Conservation (phyloP, 53 echinoderm and acorn worm species). For the Hippasteria phrygiana region DNA sequence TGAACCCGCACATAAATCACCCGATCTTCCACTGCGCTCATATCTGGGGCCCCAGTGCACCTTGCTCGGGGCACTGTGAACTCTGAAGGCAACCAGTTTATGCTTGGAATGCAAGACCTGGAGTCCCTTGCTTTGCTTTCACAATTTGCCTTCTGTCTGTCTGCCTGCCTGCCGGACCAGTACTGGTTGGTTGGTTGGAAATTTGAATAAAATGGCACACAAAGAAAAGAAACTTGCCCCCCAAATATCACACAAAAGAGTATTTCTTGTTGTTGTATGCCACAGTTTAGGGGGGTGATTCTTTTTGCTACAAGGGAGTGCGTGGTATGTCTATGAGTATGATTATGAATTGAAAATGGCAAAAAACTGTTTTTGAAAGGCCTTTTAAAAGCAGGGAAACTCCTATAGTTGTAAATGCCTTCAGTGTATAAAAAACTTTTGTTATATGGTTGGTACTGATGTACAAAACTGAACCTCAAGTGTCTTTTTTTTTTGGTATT, state of each 20-base stretch:
- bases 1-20: slow-evolving; percentile 58
- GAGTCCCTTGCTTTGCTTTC: neutral
- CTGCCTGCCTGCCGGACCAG: neutral
- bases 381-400: too few species aligned
- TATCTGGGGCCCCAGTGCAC: slow-evolving; percentile 3
- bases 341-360: too few species aligned
- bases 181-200: neutral
- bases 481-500: too few species aligned
- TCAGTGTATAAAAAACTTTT: too few species aligned
- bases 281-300: neutral
- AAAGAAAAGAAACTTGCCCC: slow-evolving; percentile 11
- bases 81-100: slow-evolving; percentile 16
- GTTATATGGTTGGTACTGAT: too few species aligned
- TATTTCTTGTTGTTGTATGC: slow-evolving; percentile 14
- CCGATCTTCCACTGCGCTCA: neutral
- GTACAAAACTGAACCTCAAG: too few species aligned
- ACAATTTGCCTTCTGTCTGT: slow-evolving; percentile 52
- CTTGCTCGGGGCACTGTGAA: slow-evolving; percentile 54
- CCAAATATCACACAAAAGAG: slow-evolving; percentile 13
- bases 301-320: neutral
- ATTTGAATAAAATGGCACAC: slow-evolving; percentile 31
- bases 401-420: too few species aligned
- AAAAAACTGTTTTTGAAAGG: too few species aligned
- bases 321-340: too few species aligned
- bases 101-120: slow-evolving; percentile 41